phyloP scores from a whole-genome alignment of 1,140 invertebrate genomes.

The Elymnias hypermnestra region DNA sequence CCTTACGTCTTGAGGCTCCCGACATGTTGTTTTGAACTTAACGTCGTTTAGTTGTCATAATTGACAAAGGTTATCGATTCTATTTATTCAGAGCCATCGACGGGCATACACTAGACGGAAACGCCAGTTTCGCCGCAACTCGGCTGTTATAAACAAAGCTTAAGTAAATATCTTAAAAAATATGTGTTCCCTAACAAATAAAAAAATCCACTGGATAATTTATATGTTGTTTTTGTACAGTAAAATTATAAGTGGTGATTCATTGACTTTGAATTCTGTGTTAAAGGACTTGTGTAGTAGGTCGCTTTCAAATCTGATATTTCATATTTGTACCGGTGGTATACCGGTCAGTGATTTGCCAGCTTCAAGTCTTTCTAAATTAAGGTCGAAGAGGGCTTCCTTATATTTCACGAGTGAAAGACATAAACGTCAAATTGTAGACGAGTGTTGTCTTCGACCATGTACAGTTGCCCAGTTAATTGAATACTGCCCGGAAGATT shows the following conservation, averaged over 20 bases:
- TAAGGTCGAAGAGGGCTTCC: constrained; percentile 35
- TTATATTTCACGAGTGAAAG: constrained; percentile 32
- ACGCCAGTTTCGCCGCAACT: constrained; percentile 36
- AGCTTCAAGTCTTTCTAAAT: constrained; percentile 23
- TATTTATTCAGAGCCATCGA: constrained; percentile 60
- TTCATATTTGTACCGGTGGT: constrained; percentile 42
- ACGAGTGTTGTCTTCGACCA: constrained; percentile 46
- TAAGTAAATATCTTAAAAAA: constrained; percentile 22
- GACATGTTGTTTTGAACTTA: constrained; percentile 71
- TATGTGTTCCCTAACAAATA: constrained; percentile 37
- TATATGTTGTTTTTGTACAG: constrained; percentile 35
- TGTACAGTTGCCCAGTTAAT: constrained; percentile 52
- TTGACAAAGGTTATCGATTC: constrained; percentile 67
- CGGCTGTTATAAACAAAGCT: constrained; percentile 26
- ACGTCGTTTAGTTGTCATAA: constrained; percentile 51
- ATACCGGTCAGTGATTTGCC: constrained; percentile 33
- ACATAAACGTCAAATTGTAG: constrained; percentile 35
- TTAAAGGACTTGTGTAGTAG: constrained; percentile 43
- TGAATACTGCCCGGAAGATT: constrained; percentile 55
- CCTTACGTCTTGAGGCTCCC: constrained; percentile 41
- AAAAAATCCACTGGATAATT: constrained; percentile 36
- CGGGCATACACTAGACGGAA: constrained; percentile 53
- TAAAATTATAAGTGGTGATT: constrained; percentile 35
- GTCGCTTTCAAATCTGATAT: constrained; percentile 37
- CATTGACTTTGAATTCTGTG: constrained; percentile 40